Base-by-base conservation (phyloP, 2,888 invertebrate species). In the Chydorus sphaericus region DNA sequence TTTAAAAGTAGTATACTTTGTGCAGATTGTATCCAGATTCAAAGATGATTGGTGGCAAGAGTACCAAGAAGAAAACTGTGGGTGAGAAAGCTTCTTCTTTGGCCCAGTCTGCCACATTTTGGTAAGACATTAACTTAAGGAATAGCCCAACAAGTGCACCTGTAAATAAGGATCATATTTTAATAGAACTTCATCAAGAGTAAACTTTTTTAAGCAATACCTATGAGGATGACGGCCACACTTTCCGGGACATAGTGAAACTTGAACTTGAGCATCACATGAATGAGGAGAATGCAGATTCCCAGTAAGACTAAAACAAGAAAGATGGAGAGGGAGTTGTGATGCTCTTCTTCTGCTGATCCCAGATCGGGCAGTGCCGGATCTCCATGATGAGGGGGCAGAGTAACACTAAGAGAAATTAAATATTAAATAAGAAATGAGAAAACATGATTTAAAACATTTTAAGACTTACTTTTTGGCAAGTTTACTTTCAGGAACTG, bases 1-100 rank as follows among this genome's bases (percentile, higher is more conserved):
- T 57, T 37, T 36, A 4, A 49, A 20, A 30, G 28, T 7, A 11
- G 5, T 60, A 57, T 61, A 94, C 96, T 72, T 98, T 98, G 66
- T 98, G 97, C 59, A 98, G 77, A 75, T 97, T 98, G 69, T 97
- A 98, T 3, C 97, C 97, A 3, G 94, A 94, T 71, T 98, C 98
- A 74, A 98, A 98, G 64, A 98, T 98, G 56, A 98, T 98, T 1
- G 98, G 98, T 10, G 98, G 98, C 54, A 98, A 71, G 1, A 98
- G 77, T 3, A 98, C 88, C 54, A 98, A 77, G 67, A 98, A 98
- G 70, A 98, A 98, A 23, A 96, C 91, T 20, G 96, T 98, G 0
- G 98, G 97, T 7, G 94, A 93, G 68, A 98, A 94, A 0, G 94
- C 91, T 71, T 98, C 97, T 69, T 96, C 96, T 68, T 92, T 89